Evolutionary conservation across 2,888 invertebrate species (phyloP).

Genomic region (Eurois occulta): DNA sequence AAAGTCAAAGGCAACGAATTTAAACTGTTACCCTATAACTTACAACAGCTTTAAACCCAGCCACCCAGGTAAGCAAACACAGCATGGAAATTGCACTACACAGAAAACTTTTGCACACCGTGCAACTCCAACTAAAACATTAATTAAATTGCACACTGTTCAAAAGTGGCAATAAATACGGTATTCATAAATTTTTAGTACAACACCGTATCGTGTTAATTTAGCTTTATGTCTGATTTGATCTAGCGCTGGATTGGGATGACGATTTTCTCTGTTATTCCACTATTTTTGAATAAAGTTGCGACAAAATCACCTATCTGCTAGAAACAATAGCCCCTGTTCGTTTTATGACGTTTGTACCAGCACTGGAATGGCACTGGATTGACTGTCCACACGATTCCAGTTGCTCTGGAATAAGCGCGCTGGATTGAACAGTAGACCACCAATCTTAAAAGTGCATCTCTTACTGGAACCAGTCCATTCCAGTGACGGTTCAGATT

Average conservation of each 20-base stretch:
- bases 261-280: neutral
- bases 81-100: conserved; percentile 36
- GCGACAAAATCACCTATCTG: no score
- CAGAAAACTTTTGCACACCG: conserved; percentile 28
- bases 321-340: no score
- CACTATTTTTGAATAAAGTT: neutral
- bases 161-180: conserved; percentile 8
- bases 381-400: no score
- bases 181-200: conserved; percentile 19
- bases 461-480: no score
- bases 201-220: neutral
- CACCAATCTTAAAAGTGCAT: no score
- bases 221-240: neutral
- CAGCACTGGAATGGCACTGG: no score
- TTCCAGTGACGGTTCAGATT: no score
- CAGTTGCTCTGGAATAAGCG: no score
- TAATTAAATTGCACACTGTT: conserved; percentile 44
- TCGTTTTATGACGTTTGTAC: no score
- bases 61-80: conserved; percentile 20
- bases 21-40: neutral
- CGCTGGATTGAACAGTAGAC: no score
- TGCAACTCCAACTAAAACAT: conserved; percentile 25
- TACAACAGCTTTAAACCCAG: neutral
- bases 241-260: neutral
- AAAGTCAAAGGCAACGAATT: conserved; percentile 11